phyloP scores from a whole-genome alignment of 1,140 invertebrate species.

The Leptopilina boulardi region DNA sequence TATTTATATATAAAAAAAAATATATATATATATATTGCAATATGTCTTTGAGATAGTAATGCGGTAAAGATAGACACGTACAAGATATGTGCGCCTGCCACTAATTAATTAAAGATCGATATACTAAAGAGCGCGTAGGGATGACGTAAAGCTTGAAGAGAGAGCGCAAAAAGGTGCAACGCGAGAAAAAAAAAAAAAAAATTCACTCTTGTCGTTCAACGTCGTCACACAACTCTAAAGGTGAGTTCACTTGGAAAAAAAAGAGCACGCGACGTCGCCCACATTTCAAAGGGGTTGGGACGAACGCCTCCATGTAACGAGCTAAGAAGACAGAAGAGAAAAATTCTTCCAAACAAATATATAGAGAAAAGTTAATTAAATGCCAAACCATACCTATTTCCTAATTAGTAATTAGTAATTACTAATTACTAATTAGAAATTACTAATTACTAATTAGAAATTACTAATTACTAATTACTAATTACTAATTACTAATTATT shows the following conservation, averaged over 20 bases:
- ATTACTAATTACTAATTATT: too few species aligned
- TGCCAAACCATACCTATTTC: too few species aligned
- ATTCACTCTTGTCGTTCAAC: slow-evolving; percentile 1
- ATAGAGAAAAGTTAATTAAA: slow-evolving; percentile 59
- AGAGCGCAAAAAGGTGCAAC: slow-evolving; percentile 12
- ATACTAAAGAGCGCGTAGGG: slow-evolving; percentile 43
- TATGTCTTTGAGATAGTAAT: slow-evolving; percentile 11
- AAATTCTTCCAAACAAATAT: slow-evolving; percentile 39
- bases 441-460: too few species aligned
- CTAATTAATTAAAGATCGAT: slow-evolving; percentile 67
- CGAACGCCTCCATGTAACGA: slow-evolving; percentile 53
- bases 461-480: too few species aligned
- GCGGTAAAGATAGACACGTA: slow-evolving; percentile 41
- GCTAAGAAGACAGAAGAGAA: slow-evolving; percentile 58
- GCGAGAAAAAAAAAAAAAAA: slow-evolving; percentile 23
- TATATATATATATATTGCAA: too few species aligned
- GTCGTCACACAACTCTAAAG: slow-evolving; percentile 31
- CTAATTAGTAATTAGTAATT: too few species aligned
- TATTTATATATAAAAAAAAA: background rate
- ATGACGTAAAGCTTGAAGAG: slow-evolving; percentile 24
- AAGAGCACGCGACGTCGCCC: slow-evolving; percentile 44
- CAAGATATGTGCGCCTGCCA: slow-evolving; percentile 42
- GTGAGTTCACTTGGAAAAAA: slow-evolving; percentile 52
- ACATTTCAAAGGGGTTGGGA: slow-evolving; percentile 41
- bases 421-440: too few species aligned